Evolutionary conservation across 2,888 invertebrate species (phyloP).

Genomic region (Esperia sulphurella): DNA sequence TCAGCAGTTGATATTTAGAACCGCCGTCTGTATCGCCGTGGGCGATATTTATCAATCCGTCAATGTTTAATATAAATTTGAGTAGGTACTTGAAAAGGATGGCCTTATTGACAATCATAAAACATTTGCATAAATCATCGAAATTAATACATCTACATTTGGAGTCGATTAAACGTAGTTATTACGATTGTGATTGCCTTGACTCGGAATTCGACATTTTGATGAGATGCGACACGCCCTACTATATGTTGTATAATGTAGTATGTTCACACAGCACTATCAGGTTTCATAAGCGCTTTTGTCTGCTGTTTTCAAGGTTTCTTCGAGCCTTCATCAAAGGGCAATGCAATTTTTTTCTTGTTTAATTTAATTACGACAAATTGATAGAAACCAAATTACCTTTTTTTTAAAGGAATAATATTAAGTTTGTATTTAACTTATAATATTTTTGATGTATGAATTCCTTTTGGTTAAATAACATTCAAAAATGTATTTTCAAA

Average conservation of each 20-base stretch:
- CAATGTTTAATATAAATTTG: no score
- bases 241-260: no score
- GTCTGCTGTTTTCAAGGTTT: background rate
- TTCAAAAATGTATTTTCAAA: no score
- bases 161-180: background rate
- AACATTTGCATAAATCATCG: background rate
- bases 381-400: no score
- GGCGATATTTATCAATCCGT: no score
- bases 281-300: background rate
- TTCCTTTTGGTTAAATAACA: no score
- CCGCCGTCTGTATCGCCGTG: no score
- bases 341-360: background rate
- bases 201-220: slow-evolving; percentile 15
- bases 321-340: background rate
- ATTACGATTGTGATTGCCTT: slow-evolving; percentile 1
- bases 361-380: no score
- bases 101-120: background rate
- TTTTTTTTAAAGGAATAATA: no score
- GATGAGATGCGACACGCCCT: slow-evolving; percentile 13
- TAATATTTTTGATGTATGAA: no score
- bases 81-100: slow-evolving; percentile 11
- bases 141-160: background rate
- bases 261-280: background rate
- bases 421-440: no score
- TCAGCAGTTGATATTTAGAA: no score